Percentiles rank a stretch among this genome's conserved stretches.
Evolutionary conservation across 2,113 vertebrate genomes (phyloP).

Genomic region (Rhinopomastus cyanomelas): DNA sequence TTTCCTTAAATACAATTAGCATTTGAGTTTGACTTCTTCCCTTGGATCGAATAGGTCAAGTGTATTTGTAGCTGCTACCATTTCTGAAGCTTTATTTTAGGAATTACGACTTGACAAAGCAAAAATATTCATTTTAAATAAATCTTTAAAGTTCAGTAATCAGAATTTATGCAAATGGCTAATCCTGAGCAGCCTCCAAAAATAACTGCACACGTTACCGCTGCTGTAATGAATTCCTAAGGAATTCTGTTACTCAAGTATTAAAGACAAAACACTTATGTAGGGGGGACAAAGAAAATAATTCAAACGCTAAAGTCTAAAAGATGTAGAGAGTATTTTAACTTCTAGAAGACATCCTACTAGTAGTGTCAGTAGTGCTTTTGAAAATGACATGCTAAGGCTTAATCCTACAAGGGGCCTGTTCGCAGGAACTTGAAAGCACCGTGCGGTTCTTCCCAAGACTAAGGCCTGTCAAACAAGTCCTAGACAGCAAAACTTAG

Average conservation of each 20-base stretch:
- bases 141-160: neutral
- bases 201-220: neutral
- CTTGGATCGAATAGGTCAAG: neutral
- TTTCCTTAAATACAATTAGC: neutral
- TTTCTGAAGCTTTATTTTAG: neutral
- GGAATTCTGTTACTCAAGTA: neutral
- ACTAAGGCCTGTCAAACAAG: constrained; percentile 29
- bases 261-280: neutral
- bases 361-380: neutral
- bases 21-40: neutral
- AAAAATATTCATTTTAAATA: neutral
- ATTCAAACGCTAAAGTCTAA: neutral
- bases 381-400: neutral
- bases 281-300: no score
- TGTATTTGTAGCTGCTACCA: neutral
- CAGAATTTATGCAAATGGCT: neutral
- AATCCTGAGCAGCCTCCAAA: neutral
- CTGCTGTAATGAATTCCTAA: neutral
- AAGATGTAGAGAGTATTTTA: neutral
- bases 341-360: neutral
- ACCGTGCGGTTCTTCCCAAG: neutral
- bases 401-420: neutral
- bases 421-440: constrained; percentile 2
- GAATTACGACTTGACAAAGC: neutral
- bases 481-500: neutral